A percentile compares a stretch with the other conserved stretches of the same genome.
These are phyloP conservation scores for Drosophila meridionalis DNA, from an alignment of 2,888 invertebrate genomes.

Conservation along the genomic window DNA sequence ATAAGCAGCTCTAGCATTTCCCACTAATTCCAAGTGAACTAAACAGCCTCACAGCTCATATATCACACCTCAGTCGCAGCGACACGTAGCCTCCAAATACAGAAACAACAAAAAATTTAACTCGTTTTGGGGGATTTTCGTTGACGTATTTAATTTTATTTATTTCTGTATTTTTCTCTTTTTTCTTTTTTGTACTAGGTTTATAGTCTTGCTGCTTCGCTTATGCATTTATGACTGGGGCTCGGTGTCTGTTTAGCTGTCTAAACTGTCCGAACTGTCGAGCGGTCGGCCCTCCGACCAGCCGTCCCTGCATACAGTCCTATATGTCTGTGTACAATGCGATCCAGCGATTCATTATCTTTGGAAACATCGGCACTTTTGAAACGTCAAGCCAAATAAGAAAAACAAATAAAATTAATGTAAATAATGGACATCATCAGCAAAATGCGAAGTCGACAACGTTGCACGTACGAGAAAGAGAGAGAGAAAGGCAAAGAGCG, in stretches of 20 bases:
- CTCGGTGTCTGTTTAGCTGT: constrained; percentile 40
- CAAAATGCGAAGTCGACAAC: constrained; percentile 74
- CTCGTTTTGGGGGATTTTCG: constrained; percentile 64
- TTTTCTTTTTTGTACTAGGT: constrained; percentile 34
- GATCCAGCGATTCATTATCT: constrained; percentile 77
- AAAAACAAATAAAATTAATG: constrained; percentile 77
- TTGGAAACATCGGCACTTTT: constrained; percentile 80
- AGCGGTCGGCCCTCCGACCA: constrained; percentile 12
- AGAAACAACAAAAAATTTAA: constrained; percentile 46
- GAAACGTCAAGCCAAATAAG: constrained; percentile 79
- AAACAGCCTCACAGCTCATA: constrained; percentile 30
- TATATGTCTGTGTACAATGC: constrained; percentile 40
- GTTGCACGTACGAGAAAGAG: constrained; percentile 23
- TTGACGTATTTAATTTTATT: constrained; percentile 35
- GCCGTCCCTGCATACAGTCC: constrained; percentile 17
- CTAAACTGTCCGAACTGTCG: constrained; percentile 42
- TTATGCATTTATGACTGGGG: constrained; percentile 67
- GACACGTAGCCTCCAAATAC: constrained; percentile 56
- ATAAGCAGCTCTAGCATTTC: constrained; percentile 8
- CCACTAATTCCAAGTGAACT: constrained; percentile 18
- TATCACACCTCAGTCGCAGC: constrained; percentile 31
- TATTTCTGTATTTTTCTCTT: constrained; percentile 36
- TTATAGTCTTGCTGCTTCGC: constrained; percentile 36
- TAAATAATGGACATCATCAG: constrained; percentile 80
- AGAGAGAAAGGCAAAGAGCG: constrained; percentile 27